Evolutionary conservation across 1,140 invertebrate genomes (phyloP), one percentile per base, ranked within the genome.

Genomic region (Sycobia sp.): DNA sequence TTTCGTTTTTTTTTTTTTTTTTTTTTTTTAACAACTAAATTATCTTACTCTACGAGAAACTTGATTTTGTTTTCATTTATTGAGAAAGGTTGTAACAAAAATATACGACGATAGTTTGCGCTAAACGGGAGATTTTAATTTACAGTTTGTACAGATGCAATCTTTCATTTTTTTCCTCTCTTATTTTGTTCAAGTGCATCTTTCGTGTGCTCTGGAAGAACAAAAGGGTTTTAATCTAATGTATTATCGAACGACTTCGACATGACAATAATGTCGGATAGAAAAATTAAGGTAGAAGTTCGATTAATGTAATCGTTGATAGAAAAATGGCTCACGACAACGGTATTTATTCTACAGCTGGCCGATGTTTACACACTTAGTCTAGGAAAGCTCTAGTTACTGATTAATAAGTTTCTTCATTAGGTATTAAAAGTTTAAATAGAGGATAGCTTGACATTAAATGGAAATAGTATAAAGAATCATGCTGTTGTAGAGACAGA

Each of bases 401-500:
- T 62, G 29, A 77, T 76, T 68, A 73, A 73, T 72, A 73, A 69
- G 63, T 73, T 73, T 70, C 7, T 43, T 44, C 10, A 18, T 44
- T 61, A 44, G 70, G 74, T 78, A 77, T 73, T 80, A 76, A 72
- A 78, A 78, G 73, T 77, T 73, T 46, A 46, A 76, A 75, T 77
- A 76, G 75, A 72, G 73, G 75, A 80, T 76, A 75, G 69, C 69
- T 72, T 77, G 74, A 76, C 75, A 79, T 80, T 73, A 69, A 81
- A 81, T 78, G 75, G 72, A 78, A 77, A 47, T 75, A 78, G 75
- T 79, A 74, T 77, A 77, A 78, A 78, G 76, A 77, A 73, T 69
- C 73, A 78, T 81, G 77, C 73, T 73, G 72, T 73, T 71, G 71
- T 78, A 77, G 73, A 79, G 76, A 62, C 59, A 80, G 76, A 78